phyloP scores from a whole-genome alignment of 2,888 invertebrate genomes.

The Frankliniella fusca region DNA sequence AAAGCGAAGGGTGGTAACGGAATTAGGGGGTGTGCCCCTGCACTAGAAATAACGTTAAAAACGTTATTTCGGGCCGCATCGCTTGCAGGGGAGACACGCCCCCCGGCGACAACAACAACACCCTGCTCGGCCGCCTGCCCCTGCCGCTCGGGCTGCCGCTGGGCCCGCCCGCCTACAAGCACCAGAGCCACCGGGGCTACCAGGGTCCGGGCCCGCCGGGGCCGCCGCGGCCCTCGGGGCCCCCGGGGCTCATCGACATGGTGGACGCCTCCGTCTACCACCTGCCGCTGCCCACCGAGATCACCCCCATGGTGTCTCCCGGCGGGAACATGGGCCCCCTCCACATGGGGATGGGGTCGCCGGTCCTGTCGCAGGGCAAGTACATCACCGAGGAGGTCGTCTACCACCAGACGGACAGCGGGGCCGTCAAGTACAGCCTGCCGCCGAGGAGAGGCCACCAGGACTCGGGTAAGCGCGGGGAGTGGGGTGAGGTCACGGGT shows the following conservation, averaged over 20 bases:
- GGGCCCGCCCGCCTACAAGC: neutral
- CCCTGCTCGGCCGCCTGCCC: neutral
- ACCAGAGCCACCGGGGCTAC: neutral
- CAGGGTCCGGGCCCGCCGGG: neutral
- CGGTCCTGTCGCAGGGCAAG: neutral
- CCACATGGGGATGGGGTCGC: neutral
- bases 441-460: neutral
- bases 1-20: too few species aligned
- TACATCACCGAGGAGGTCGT: slow-evolving; percentile 10
- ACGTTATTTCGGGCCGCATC: too few species aligned
- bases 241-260: slow-evolving; percentile 11
- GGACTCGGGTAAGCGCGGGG: neutral
- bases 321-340: neutral
- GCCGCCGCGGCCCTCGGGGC: neutral
- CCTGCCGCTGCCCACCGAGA: slow-evolving; percentile 18
- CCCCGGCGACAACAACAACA: slow-evolving; percentile 16
- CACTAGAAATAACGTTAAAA: too few species aligned
- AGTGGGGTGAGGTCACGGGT: neutral
- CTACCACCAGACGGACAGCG: neutral
- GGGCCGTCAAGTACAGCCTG: slow-evolving; percentile 11
- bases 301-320: neutral
- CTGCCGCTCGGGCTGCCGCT: neutral
- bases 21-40: too few species aligned
- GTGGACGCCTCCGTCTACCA: slow-evolving; percentile 7
- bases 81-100: neutral